A percentile compares a stretch with the other conserved stretches of the same genome.
phyloP scores from a whole-genome alignment of 2,888 invertebrate species.

The Periphyllus acericola region DNA sequence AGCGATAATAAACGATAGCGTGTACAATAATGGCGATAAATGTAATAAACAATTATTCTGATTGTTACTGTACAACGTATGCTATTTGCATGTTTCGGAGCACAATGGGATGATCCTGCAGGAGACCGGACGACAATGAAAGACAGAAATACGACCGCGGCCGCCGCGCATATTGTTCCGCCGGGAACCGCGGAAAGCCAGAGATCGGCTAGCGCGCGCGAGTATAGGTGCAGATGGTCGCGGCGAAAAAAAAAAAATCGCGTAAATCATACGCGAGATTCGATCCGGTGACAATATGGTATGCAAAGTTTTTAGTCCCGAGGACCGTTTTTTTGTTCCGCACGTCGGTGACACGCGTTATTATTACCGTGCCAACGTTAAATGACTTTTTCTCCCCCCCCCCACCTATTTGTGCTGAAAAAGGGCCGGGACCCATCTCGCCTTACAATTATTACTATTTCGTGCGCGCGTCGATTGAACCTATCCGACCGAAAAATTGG shows the following conservation, averaged over 20 bases:
- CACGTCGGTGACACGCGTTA: background rate
- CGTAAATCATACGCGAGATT: slow-evolving; percentile 41
- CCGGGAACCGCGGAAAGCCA: background rate
- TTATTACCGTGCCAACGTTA: background rate
- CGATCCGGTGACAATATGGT: slow-evolving; percentile 2
- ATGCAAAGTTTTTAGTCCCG: slow-evolving; percentile 24
- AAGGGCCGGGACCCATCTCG: too few relatives aligned
- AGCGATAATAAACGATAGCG: background rate
- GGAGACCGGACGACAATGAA: slow-evolving; percentile 34
- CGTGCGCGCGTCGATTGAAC: background rate
- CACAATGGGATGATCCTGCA: slow-evolving; percentile 7
- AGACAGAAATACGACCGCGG: background rate
- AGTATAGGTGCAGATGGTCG: slow-evolving; percentile 34
- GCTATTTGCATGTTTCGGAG: slow-evolving; percentile 21
- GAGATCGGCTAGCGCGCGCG: background rate
- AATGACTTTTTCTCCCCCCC: background rate
- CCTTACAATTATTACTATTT: too few relatives aligned
- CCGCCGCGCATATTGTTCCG: slow-evolving; percentile 1
- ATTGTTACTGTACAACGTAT: background rate
- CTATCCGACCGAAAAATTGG: slow-evolving; percentile 1
- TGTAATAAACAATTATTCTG: too few relatives aligned
- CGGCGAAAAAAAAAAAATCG: slow-evolving; percentile 11
- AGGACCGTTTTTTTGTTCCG: background rate
- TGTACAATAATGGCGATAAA: too few relatives aligned
- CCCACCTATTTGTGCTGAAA: too few relatives aligned